Base-by-base conservation (phyloP, 2,797 vertebrate genomes). In the Sebastes matsubarae region DNA sequence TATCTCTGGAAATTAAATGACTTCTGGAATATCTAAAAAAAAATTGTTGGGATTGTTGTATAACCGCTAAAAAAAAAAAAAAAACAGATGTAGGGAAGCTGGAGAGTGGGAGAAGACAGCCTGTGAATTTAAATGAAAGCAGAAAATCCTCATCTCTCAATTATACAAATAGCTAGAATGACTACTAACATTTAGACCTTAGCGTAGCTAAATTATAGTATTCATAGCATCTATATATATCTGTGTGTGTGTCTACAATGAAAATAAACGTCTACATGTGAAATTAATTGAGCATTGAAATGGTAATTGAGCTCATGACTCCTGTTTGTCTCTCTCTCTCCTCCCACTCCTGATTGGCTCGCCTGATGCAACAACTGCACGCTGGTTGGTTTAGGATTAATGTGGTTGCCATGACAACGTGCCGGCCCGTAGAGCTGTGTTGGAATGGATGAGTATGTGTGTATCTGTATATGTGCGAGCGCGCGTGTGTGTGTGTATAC, bases 331-430 rank as follows among this genome's bases (percentile, higher is more conserved):
- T 85, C 61, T 68, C 30, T 78, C 30, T 78, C 73, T 75, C 63
- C 84, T 80, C 75, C 80, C 68, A 18, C 66, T 91, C 84, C 75
- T 83, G 91, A 94, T 95, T 92, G 92, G 90, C 87, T 77, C 34
- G 72, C 87, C 91, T 91, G 92, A 92, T 71, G 92, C 80, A 88
- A 92, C 77, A 54, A 85, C 84, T 75, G 88, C 81, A 64, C 14
- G 66, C 77, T 20, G 84, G 85, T 86, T 87, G 90, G 86, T 92
- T 90, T 87, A 82, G 88, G 92, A 93, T 94, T 94, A 93, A 89
- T 84, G 83, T 38, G 79, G 95, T 96, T 95, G 89, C 94, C 90
- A 94, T 96, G 93, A 93, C 90, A 87, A 96, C 91, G 52, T 34
- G 84, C 54, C 34, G 60, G 74, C 84, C 57, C 57, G 13, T 77